Conservation (phyloP, 2,113 vertebrate genomes). For the Clarias magur region DNA sequence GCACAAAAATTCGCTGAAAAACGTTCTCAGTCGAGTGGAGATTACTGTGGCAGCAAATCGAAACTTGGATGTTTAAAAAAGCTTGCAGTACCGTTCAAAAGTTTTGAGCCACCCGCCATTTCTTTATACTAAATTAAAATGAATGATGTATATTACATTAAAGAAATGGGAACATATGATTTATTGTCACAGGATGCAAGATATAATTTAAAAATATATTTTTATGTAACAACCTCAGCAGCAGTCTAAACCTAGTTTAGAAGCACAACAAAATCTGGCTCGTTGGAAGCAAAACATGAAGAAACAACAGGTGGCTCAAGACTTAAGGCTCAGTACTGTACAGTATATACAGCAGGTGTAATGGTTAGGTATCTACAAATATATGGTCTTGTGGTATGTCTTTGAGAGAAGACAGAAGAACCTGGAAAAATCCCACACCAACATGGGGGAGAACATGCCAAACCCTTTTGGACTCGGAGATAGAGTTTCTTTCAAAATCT, state of each 20-base stretch:
- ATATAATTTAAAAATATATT: too few relatives aligned
- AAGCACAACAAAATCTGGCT: too few relatives aligned
- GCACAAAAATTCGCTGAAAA: not conserved
- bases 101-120: too few relatives aligned
- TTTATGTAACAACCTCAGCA: too few relatives aligned
- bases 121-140: too few relatives aligned
- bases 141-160: too few relatives aligned
- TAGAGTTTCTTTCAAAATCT: slow-evolving; percentile 27
- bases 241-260: too few relatives aligned
- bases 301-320: too few relatives aligned
- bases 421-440: not conserved
- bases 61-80: not conserved
- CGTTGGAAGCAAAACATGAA: too few relatives aligned
- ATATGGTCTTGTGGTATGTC: not conserved
- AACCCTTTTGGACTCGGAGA: not conserved
- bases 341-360: not conserved
- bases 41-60: not conserved
- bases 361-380: not conserved
- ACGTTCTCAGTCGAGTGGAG: not conserved
- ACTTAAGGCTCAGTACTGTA: too few relatives aligned
- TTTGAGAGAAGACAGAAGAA: not conserved
- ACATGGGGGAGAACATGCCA: not conserved
- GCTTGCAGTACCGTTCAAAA: not conserved
- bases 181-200: too few relatives aligned
- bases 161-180: too few relatives aligned